Conservation (phyloP, 1,140 invertebrate genomes). For the Aphaenogaster ashmeadi region DNA sequence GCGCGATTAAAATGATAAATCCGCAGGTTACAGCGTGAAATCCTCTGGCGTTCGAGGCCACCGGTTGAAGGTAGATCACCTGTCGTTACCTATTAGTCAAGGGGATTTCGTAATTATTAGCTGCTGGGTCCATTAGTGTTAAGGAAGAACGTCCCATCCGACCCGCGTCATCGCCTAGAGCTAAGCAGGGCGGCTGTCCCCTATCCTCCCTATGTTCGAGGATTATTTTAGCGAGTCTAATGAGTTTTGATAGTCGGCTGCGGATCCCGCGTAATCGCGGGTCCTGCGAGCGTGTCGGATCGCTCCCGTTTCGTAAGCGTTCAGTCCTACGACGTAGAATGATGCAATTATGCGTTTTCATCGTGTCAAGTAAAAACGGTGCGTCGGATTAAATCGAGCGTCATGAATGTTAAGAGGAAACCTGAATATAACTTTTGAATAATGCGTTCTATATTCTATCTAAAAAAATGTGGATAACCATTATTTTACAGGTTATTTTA, state of each 20-base stretch:
- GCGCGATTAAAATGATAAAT: constrained; percentile 24
- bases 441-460: not conserved
- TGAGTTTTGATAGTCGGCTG: constrained; percentile 62
- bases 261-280: constrained; percentile 33
- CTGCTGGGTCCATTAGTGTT: constrained; percentile 57
- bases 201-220: not conserved
- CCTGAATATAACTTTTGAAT: constrained; percentile 6
- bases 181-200: not conserved
- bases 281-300: not conserved
- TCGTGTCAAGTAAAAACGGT: not conserved
- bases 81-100: constrained; percentile 71
- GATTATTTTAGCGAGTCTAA: constrained; percentile 41
- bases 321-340: not conserved
- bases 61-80: constrained; percentile 48
- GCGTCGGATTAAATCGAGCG: constrained; percentile 1
- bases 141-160: constrained; percentile 49
- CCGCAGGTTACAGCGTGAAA: constrained; percentile 10
- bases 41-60: not conserved
- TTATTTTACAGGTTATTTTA: not conserved
- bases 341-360: not conserved
- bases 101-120: constrained; percentile 65
- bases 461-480: not conserved
- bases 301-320: not conserved
- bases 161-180: constrained; percentile 49
- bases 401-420: not conserved